A percentile compares a stretch with the other conserved stretches of the same genome.
Conservation (phyloP, 2,797 vertebrate genomes). For the Pteropus rufus region DNA sequence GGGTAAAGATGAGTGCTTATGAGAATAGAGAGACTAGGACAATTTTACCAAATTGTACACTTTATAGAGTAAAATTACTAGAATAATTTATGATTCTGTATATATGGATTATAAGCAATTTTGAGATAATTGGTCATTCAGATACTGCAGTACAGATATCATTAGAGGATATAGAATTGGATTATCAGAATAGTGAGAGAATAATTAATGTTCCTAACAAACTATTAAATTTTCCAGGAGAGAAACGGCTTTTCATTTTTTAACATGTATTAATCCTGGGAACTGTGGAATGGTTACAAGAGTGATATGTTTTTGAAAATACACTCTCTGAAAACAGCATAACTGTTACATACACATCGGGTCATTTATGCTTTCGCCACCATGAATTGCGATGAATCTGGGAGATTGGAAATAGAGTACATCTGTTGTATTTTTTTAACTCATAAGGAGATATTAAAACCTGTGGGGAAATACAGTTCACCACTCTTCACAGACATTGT, state of each 20-base stretch:
- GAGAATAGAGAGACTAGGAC: slow-evolving; percentile 52
- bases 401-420: not conserved
- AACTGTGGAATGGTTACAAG: slow-evolving; percentile 47
- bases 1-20: slow-evolving; percentile 43
- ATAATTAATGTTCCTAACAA: slow-evolving; percentile 59
- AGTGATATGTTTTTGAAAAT: slow-evolving; percentile 48
- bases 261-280: slow-evolving; percentile 35
- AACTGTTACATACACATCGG: slow-evolving; percentile 17
- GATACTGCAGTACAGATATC: slow-evolving; percentile 19
- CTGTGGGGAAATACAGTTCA: slow-evolving; percentile 43
- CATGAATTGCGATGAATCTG: slow-evolving; percentile 46
- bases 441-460: slow-evolving; percentile 32
- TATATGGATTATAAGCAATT: slow-evolving; percentile 48
- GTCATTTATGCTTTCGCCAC: slow-evolving; percentile 47
- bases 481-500: slow-evolving; percentile 18
- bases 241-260: slow-evolving; percentile 55
- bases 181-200: slow-evolving; percentile 44
- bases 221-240: slow-evolving; percentile 55
- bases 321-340: slow-evolving; percentile 20
- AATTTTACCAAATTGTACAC: slow-evolving; percentile 57
- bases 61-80: slow-evolving; percentile 60
- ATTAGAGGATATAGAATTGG: slow-evolving; percentile 47
- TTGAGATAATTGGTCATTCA: slow-evolving; percentile 62
- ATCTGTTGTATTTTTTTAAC: slow-evolving; percentile 28
- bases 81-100: slow-evolving; percentile 58